phyloP scores from a whole-genome alignment of 2,888 invertebrate genomes.

The Hyalella azteca region DNA sequence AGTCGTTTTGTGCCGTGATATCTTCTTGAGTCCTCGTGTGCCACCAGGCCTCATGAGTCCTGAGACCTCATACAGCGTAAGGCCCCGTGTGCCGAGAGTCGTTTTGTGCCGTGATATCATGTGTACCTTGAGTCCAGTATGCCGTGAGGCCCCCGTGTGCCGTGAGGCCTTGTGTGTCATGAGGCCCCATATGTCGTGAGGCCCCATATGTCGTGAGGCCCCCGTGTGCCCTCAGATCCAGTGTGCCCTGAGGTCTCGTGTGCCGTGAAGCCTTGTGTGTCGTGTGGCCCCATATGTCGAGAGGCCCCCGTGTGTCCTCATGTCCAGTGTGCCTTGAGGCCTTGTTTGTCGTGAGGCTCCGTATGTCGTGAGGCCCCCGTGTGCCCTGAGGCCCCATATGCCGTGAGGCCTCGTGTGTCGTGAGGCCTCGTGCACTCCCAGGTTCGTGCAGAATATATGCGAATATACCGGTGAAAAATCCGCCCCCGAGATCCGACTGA shows the following conservation, averaged over 20 bases:
- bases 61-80: neutral
- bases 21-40: too few relatives aligned
- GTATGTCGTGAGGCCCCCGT: neutral
- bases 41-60: too few relatives aligned
- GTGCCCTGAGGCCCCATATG: neutral
- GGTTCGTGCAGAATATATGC: neutral
- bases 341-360: neutral
- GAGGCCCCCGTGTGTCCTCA: neutral
- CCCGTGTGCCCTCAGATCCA: neutral
- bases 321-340: neutral
- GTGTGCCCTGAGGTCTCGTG: neutral
- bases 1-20: too few relatives aligned
- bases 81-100: neutral
- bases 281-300: neutral
- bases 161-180: neutral
- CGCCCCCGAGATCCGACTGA: neutral
- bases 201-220: neutral
- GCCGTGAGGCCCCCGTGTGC: neutral
- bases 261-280: neutral
- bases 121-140: neutral
- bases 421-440: neutral
- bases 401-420: neutral
- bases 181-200: neutral
- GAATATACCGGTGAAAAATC: constrained; percentile 16
- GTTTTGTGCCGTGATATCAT: neutral